Evolutionary conservation across 2,888 invertebrate species (phyloP), one percentile per base, ranked within the genome.

Genomic region (Liposcelis brunnea): DNA sequence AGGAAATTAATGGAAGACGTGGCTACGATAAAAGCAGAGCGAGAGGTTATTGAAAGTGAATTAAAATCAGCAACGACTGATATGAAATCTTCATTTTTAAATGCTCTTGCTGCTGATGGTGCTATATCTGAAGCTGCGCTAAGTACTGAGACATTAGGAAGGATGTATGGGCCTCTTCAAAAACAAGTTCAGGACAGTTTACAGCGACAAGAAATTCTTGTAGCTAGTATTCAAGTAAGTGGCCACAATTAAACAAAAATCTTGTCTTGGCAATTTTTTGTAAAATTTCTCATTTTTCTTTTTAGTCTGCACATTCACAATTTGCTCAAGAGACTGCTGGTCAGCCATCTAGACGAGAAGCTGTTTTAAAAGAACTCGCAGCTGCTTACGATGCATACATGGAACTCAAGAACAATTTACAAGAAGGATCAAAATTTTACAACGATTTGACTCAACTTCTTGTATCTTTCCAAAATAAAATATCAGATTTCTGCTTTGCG

Each of bases 401-500:
- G 58, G 91, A 95, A 63, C 71, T 98, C 51, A 79, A 81, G 55
- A 79, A 75, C 58, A 94, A 98, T 68, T 72, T 98, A 51, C 76
- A 80, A 58, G 98, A 98, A 67, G 98, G 98, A 51, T 83, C 84
- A 48, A 95, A 95, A 70, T 95, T 95, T 68, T 86, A 89, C 66
- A 89, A 87, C 61, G 86, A 89, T 65, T 70, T 90, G 51, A 89
- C 89, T n/a, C 72, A 93, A 72, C 67, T 98, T 56, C 69, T 98
- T 60, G 79, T 97, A 14, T 80, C 82, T 47, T 90, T 94, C 68
- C 98, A 98, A 72, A 93, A 86, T 66, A 97, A 97, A 68, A 87
- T 97, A 49, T 80, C 84, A 6, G 98, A 99, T 69, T 97, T 86
- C 66, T 93, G 93, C 63, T 98, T 98, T 67, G 98, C 98, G 33